Evolutionary conservation across 1,140 invertebrate genomes (phyloP).

Genomic region (Aphidius gifuensis): DNA sequence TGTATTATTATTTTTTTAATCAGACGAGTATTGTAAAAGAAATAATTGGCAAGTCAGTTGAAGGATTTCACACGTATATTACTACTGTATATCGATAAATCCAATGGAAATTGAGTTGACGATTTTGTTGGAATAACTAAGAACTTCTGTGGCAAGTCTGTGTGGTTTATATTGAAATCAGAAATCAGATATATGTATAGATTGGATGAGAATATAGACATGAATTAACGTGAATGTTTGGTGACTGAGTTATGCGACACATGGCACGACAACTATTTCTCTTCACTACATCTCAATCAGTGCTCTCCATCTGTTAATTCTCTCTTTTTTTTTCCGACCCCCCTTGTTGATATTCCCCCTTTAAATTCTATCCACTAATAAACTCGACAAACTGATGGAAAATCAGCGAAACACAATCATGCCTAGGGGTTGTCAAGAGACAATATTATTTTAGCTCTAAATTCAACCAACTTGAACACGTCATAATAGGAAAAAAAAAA

Average conservation of each 20-base stretch:
- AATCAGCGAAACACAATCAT: conserved; percentile 6
- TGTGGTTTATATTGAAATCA: no score
- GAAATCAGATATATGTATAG: no score
- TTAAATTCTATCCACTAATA: not conserved
- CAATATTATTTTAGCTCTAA: conserved; percentile 47
- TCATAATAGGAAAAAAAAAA: conserved; percentile 17
- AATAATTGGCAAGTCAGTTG: no score
- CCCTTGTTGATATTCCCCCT: not conserved
- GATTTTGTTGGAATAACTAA: no score
- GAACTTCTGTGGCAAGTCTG: no score
- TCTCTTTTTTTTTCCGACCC: not conserved
- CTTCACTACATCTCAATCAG: conserved; percentile 22
- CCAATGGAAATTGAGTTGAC: no score
- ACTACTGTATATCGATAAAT: no score
- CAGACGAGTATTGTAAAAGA: no score
- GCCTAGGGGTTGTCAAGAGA: conserved; percentile 24
- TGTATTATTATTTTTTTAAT: no score
- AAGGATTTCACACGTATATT: no score
- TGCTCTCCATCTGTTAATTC: conserved; percentile 20
- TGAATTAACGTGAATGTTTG: not conserved
- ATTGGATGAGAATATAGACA: no score
- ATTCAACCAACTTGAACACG: conserved; percentile 7
- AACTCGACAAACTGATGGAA: not conserved
- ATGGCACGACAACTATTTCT: conserved; percentile 19
- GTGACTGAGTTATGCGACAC: conserved; percentile 14